Evolutionary conservation across 2,797 vertebrate genomes (phyloP).

Genomic region (Pangasius mekongensis): DNA sequence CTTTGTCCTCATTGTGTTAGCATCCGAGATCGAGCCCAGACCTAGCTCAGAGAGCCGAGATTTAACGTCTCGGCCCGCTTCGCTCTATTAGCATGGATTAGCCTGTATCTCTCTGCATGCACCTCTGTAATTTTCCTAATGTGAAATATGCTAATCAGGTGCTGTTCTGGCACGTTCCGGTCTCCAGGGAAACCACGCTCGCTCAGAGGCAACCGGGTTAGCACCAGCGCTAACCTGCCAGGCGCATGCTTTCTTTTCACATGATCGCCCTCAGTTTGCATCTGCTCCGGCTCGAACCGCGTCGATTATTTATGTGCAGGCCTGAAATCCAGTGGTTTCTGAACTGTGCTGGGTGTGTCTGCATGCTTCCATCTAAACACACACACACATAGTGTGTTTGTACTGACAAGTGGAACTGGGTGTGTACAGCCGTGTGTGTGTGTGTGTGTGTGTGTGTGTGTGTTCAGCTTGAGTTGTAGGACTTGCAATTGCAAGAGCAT

Average conservation of each 20-base stretch:
- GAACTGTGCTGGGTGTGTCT: conserved; percentile 25
- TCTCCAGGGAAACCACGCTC: conserved; percentile 62
- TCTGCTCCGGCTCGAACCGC: conserved; percentile 41
- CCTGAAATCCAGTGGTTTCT: conserved; percentile 32
- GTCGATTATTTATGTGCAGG: conserved; percentile 58
- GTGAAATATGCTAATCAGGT: conserved; percentile 67
- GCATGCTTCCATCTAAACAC: not conserved
- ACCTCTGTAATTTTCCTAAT: conserved; percentile 18
- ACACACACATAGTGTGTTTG: conserved; percentile 26
- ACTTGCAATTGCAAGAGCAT: conserved; percentile 20
- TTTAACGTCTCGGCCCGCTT: not conserved
- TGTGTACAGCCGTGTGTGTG: not conserved
- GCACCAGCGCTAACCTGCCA: conserved; percentile 61
- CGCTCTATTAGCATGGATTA: not conserved
- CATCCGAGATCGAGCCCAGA: not conserved
- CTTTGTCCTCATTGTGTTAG: not conserved
- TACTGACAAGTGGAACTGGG: conserved; percentile 3
- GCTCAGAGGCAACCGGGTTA: conserved; percentile 34
- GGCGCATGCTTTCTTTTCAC: conserved; percentile 9
- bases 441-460: conserved; percentile 22
- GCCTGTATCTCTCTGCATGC: not conserved
- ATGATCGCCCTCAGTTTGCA: conserved; percentile 32
- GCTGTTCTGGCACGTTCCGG: conserved; percentile 59
- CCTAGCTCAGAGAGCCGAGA: not conserved
- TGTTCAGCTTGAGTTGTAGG: conserved; percentile 31